Evolutionary conservation across 2,797 vertebrate genomes (phyloP).

Genomic region (Semaprochilodus insignis): DNA sequence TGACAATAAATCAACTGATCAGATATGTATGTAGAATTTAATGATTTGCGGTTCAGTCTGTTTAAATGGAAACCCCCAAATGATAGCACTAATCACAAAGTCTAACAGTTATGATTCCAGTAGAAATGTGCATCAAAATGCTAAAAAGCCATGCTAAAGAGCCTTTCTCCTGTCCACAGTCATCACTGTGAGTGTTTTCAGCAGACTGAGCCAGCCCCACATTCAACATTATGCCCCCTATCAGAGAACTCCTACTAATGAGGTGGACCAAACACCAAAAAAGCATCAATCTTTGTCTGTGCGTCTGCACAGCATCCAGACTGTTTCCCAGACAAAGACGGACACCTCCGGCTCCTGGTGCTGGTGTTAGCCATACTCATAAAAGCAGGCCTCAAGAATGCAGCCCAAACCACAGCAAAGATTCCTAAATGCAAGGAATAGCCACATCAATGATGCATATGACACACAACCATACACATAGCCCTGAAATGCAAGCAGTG

Average conservation of each 20-base stretch:
- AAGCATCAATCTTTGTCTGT: background rate
- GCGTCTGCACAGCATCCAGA: background rate
- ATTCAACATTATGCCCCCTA: no score
- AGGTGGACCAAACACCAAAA: background rate
- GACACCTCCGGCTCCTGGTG: background rate
- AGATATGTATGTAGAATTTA: background rate
- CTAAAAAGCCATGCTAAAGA: background rate
- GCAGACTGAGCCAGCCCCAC: background rate
- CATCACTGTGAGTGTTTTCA: slow-evolving; percentile 4
- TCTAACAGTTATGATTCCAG: background rate
- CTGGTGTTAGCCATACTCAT: background rate
- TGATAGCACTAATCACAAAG: background rate
- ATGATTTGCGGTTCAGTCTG: background rate
- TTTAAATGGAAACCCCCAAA: background rate
- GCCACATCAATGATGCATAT: slow-evolving; percentile 11
- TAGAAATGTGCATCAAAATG: background rate
- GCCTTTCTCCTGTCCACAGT: background rate
- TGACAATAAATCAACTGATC: background rate
- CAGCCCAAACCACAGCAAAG: background rate
- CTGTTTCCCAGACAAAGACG: background rate
- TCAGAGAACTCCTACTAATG: background rate
- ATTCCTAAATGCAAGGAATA: background rate
- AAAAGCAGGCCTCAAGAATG: background rate
- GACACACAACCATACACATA: background rate
- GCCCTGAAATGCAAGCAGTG: background rate